Percentiles rank a stretch among this genome's conserved stretches.
Evolutionary conservation across 2,797 vertebrate species (phyloP).

Genomic region (Pangasius sanitwongsei): DNA sequence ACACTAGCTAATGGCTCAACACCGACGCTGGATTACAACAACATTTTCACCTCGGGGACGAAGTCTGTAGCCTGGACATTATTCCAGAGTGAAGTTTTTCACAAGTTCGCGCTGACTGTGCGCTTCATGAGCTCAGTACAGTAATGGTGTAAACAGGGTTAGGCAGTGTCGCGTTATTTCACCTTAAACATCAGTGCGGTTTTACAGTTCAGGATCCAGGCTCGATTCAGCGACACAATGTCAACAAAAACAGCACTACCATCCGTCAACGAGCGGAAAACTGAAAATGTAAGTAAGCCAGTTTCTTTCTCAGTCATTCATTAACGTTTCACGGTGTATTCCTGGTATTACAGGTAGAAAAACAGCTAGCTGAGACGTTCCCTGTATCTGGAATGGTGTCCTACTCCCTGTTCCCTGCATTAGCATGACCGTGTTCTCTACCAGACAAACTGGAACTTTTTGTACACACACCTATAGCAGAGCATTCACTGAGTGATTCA

Average conservation of each 20-base stretch:
- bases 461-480: neutral
- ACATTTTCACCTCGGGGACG: neutral
- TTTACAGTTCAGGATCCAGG: slow-evolving; percentile 38
- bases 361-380: neutral
- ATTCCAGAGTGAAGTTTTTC: slow-evolving; percentile 43
- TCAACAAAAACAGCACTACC: slow-evolving; percentile 93
- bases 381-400: neutral
- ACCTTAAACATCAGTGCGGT: neutral
- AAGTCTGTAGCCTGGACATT: neutral
- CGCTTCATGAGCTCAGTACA: neutral
- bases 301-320: neutral
- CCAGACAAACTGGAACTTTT: slow-evolving; percentile 9
- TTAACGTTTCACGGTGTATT: neutral
- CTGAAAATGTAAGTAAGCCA: slow-evolving; percentile 88
- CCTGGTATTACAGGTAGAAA: neutral
- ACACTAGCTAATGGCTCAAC: slow-evolving; percentile 24
- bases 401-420: neutral
- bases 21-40: neutral
- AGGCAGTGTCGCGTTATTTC: neutral
- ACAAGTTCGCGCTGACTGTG: slow-evolving; percentile 23
- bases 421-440: neutral
- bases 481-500: neutral
- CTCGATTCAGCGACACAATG: slow-evolving; percentile 75
- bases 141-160: slow-evolving; percentile 13
- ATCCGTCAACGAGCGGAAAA: slow-evolving; percentile 91